Conservation (phyloP, 2,888 invertebrate species). For the Mimachlamys varia region DNA sequence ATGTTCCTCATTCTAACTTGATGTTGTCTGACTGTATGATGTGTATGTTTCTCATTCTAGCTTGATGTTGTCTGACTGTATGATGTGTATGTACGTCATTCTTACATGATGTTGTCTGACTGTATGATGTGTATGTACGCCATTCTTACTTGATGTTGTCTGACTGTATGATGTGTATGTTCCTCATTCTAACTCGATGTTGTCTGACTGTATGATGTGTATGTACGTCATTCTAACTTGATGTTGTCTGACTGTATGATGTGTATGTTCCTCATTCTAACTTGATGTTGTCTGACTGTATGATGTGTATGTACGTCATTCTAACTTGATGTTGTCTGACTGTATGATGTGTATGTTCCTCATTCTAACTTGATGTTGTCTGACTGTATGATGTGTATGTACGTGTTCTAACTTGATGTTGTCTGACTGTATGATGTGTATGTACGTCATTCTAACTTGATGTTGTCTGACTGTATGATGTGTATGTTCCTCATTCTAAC, state of each 20-base stretch:
- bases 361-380: neutral
- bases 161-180: neutral
- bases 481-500: neutral
- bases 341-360: neutral
- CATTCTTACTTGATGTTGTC: no score
- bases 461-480: no score
- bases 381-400: neutral
- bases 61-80: neutral
- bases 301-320: neutral
- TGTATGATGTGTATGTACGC: no score
- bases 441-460: no score
- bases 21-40: no score
- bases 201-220: neutral
- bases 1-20: no score
- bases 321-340: neutral
- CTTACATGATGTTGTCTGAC: no score
- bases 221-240: neutral
- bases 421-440: no score
- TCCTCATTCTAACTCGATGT: neutral
- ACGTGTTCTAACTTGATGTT: no score
- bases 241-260: neutral
- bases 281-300: neutral
- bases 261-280: neutral
- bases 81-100: no score
- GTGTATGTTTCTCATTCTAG: neutral